A percentile compares a stretch with the other conserved stretches of the same genome.
phyloP scores from a whole-genome alignment of 2,113 vertebrate species.

The Chamaea fasciata region DNA sequence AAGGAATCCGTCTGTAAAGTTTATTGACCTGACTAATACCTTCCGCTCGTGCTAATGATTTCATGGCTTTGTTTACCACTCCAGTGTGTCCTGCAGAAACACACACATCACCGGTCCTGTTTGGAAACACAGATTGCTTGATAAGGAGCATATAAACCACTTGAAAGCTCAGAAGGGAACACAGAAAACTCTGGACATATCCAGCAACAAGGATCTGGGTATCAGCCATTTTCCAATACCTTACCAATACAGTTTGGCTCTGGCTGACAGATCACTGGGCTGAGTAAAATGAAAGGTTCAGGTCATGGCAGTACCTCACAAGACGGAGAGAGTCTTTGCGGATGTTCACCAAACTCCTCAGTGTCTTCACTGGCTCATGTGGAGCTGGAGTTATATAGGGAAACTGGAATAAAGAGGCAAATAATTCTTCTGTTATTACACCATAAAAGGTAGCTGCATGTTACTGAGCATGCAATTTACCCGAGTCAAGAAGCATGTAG shows the following conservation, averaged over 20 bases:
- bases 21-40: neutral
- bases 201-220: neutral
- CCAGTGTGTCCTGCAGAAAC: neutral
- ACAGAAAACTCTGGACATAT: neutral
- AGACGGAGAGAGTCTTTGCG: slow-evolving; percentile 95
- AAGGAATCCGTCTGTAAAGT: neutral
- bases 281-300: neutral
- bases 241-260: neutral
- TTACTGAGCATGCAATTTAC: neutral
- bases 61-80: neutral
- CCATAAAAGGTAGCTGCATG: neutral
- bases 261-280: neutral
- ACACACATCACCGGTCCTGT: neutral
- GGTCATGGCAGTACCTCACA: slow-evolving; percentile 78
- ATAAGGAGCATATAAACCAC: neutral
- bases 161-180: neutral
- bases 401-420: slow-evolving; percentile 77
- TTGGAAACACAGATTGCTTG: neutral
- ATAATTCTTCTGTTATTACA: neutral
- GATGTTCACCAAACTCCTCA: slow-evolving; percentile 96
- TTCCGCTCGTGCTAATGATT: neutral
- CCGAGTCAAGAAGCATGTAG: neutral
- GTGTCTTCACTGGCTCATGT: slow-evolving; percentile 95
- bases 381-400: slow-evolving; percentile 95
- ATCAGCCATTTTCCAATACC: neutral